Conservation (phyloP, 1,140 invertebrate genomes). For the Brachionus rubens region DNA sequence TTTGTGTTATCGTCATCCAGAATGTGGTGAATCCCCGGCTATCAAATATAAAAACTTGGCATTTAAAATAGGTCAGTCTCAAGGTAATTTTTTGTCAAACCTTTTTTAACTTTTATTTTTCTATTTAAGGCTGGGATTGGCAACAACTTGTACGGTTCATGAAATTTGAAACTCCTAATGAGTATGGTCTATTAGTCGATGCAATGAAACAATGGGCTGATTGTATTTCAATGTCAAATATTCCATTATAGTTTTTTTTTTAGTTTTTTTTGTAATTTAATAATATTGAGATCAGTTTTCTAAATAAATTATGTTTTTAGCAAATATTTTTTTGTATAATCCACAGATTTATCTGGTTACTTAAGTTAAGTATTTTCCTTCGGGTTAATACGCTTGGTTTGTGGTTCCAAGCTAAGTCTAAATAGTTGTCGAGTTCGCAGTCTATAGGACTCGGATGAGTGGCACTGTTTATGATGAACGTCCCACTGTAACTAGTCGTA, state of each 20-base stretch:
- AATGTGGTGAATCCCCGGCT: slow-evolving; percentile 32
- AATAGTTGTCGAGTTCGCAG: no score
- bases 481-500: no score
- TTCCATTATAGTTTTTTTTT: background rate
- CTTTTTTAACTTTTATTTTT: background rate
- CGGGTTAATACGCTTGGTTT: no score
- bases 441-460: no score
- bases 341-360: no score
- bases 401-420: no score
- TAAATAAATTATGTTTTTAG: no score
- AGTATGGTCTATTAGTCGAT: background rate
- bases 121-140: slow-evolving; percentile 35
- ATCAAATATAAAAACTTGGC: slow-evolving; percentile 17
- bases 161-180: slow-evolving; percentile 16
- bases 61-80: background rate
- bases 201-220: slow-evolving; percentile 5
- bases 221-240: slow-evolving; percentile 15
- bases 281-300: background rate
- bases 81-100: background rate
- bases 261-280: background rate
- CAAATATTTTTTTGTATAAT: no score
- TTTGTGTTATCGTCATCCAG: background rate
- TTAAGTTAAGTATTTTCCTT: no score
- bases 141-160: slow-evolving; percentile 22
- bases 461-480: no score